A percentile compares a stretch with the other conserved stretches of the same genome.
These are phyloP conservation scores for Antitype chi DNA, from an alignment of 2,888 invertebrate species.

Conservation along the genomic window DNA sequence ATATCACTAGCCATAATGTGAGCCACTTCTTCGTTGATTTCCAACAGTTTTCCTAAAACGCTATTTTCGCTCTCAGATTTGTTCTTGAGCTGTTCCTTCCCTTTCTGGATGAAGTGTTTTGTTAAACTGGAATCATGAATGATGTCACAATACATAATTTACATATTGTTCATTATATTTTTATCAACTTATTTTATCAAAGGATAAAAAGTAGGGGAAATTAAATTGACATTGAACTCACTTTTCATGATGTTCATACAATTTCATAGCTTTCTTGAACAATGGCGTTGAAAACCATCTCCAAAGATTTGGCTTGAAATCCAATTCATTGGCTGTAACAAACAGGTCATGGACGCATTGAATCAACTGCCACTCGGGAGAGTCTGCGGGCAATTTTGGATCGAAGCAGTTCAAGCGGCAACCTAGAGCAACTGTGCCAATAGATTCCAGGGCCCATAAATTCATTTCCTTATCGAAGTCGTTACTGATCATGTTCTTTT, in stretches of 20 bases:
- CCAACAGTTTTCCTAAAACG: slow-evolving; percentile 91
- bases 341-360: slow-evolving; percentile 78
- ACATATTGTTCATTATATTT: slow-evolving; percentile 42
- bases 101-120: slow-evolving; percentile 67
- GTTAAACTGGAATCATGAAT: slow-evolving; percentile 35
- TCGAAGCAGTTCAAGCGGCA: slow-evolving; percentile 82
- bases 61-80: slow-evolving; percentile 83
- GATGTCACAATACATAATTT: neutral
- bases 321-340: slow-evolving; percentile 71
- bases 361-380: slow-evolving; percentile 79
- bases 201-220: neutral
- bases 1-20: slow-evolving; percentile 92
- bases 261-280: slow-evolving; percentile 79
- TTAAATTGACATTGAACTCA: slow-evolving; percentile 60
- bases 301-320: slow-evolving; percentile 80
- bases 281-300: slow-evolving; percentile 75
- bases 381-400: slow-evolving; percentile 76
- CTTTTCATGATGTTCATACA: slow-evolving; percentile 79
- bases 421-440: slow-evolving; percentile 82
- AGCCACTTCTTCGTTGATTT: slow-evolving; percentile 91
- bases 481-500: slow-evolving; percentile 88
- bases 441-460: slow-evolving; percentile 92
- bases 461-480: slow-evolving; percentile 90
- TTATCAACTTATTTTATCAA: neutral
- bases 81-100: slow-evolving; percentile 71